Percentiles rank a stretch among this genome's conserved stretches.
Evolutionary conservation across 2,113 vertebrate species (phyloP).

Genomic region (Ivindomyrus marchei): DNA sequence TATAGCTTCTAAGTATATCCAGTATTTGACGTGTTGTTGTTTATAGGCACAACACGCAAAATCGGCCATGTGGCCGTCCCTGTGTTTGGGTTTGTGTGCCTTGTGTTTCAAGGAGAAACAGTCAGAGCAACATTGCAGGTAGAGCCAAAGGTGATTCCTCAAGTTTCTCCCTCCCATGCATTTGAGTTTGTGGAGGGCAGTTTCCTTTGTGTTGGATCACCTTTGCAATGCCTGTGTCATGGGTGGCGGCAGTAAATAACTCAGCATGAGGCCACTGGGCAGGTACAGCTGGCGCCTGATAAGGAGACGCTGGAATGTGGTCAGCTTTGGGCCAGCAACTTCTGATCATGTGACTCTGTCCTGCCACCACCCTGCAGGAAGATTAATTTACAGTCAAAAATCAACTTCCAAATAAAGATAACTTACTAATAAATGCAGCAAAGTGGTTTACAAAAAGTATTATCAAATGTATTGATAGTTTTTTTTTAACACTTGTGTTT

Average conservation of each 20-base stretch:
- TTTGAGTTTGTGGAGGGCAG: neutral
- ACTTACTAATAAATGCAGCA: neutral
- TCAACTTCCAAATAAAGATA: neutral
- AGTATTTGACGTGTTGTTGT: neutral
- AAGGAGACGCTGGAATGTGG: constrained; percentile 7
- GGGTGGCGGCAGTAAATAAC: constrained; percentile 15
- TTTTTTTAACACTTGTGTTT: neutral
- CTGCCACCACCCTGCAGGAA: neutral
- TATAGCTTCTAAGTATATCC: neutral
- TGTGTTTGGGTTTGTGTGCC: constrained; percentile 9
- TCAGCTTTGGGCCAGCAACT: constrained; percentile 16
- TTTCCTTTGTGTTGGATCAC: constrained; percentile 22
- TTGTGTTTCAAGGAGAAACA: constrained; percentile 15
- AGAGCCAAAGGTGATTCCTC: neutral
- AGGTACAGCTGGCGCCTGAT: neutral
- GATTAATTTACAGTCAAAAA: neutral
- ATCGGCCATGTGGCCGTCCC: neutral
- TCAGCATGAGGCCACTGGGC: neutral
- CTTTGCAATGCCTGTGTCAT: constrained; percentile 19
- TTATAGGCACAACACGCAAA: constrained; percentile 3
- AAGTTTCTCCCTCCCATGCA: neutral
- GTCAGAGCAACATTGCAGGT: neutral
- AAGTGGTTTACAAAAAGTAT: neutral
- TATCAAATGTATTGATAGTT: neutral
- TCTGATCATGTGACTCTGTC: constrained; percentile 15